Evolutionary conservation across 2,113 vertebrate genomes (phyloP).

Genomic region (Leiothrix lutea): DNA sequence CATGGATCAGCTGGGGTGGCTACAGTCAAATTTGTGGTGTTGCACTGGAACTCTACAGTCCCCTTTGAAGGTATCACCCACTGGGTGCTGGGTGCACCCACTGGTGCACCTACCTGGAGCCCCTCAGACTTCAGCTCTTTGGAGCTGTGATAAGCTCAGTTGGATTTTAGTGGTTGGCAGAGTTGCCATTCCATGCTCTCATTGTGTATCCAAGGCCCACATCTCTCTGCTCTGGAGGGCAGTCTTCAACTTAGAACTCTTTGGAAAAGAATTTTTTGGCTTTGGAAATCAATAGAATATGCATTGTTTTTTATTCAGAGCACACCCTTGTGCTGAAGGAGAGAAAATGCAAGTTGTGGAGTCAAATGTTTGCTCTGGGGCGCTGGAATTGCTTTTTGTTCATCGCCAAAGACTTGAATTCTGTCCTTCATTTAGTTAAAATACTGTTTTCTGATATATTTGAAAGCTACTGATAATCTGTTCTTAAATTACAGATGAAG

Average conservation of each 20-base stretch:
- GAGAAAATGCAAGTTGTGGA: not conserved
- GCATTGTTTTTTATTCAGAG: not conserved
- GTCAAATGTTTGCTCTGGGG: not conserved
- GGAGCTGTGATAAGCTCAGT: not conserved
- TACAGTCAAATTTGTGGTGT: not conserved
- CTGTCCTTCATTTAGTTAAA: not conserved
- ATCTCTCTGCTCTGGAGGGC: not conserved
- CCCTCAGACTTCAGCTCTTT: not conserved
- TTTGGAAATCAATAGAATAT: not conserved
- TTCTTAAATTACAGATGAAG: not conserved
- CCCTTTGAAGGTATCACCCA: not conserved
- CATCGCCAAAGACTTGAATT: not conserved
- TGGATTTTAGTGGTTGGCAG: not conserved
- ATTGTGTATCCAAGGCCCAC: not conserved
- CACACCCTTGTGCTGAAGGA: not conserved
- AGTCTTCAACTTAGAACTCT: not conserved
- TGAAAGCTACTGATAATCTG: not conserved
- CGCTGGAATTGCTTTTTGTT: not conserved
- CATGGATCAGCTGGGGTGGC: not conserved
- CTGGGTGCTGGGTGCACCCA: too few relatives aligned
- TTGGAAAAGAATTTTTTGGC: not conserved
- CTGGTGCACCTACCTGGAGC: too few relatives aligned
- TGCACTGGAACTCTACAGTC: accelerated
- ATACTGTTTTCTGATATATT: not conserved
- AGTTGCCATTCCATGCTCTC: not conserved